These are phyloP conservation scores for Varanus salvator DNA, from an alignment of 2,113 vertebrate genomes.

Conservation along the genomic window DNA sequence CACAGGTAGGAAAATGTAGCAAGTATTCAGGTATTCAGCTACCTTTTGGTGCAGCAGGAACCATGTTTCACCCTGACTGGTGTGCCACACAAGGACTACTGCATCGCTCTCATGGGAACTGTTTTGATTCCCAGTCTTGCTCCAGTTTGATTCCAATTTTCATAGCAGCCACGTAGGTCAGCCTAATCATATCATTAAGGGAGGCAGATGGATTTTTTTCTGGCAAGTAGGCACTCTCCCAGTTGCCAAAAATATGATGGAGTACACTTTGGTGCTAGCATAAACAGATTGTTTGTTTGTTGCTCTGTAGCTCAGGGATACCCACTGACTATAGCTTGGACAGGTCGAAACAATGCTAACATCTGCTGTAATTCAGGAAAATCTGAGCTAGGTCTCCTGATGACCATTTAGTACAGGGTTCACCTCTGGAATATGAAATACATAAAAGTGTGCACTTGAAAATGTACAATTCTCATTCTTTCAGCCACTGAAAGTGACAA, in stretches of 20 bases:
- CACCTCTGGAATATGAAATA: not conserved
- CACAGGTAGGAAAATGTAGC: no score
- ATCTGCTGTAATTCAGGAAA: not conserved
- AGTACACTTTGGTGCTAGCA: not conserved
- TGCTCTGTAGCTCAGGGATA: not conserved
- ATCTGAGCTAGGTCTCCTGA: not conserved
- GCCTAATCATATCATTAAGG: not conserved
- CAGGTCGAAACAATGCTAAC: not conserved
- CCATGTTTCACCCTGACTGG: not conserved
- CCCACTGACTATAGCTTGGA: not conserved
- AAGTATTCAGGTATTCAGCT: not conserved
- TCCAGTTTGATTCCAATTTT: not conserved
- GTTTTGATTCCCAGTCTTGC: not conserved
- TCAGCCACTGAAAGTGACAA: not conserved
- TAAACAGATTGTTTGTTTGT: no score
- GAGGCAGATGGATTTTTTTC: not conserved
- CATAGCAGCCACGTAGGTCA: not conserved
- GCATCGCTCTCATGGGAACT: not conserved
- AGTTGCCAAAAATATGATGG: constrained; percentile 3
- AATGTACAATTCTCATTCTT: not conserved
- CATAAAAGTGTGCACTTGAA: not conserved
- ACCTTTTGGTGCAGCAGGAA: not conserved
- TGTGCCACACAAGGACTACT: not conserved
- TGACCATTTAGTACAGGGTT: not conserved
- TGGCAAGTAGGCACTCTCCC: not conserved